Percentiles rank a stretch among this genome's conserved stretches.
phyloP scores from a whole-genome alignment of 2,888 invertebrate species.

The Morpho achilles region DNA sequence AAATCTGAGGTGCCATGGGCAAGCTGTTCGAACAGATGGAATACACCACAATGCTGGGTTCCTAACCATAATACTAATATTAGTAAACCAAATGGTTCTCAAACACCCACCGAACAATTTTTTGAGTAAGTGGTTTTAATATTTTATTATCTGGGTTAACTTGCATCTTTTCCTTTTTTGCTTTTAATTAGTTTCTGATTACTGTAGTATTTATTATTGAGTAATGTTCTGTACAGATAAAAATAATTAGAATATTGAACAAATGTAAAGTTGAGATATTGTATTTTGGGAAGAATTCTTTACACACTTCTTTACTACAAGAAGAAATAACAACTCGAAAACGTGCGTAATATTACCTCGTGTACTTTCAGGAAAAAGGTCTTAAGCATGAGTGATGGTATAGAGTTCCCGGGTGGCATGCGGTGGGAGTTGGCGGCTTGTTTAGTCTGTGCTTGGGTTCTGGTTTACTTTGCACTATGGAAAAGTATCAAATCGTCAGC shows the following conservation, averaged over 20 bases:
- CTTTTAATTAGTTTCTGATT: too few species aligned
- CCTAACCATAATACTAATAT: conserved; percentile 78
- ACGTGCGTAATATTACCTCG: background rate
- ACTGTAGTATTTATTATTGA: too few species aligned
- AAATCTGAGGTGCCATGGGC: conserved; percentile 94
- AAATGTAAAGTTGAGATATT: too few species aligned
- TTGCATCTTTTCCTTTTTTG: too few species aligned
- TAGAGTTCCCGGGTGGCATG: conserved; percentile 89
- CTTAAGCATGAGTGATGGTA: conserved; percentile 89
- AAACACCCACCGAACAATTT: conserved; percentile 94
- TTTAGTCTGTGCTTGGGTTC: conserved; percentile 93
- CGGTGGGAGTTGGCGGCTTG: conserved; percentile 95
- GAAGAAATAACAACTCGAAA: too few species aligned
- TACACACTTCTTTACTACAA: too few species aligned
- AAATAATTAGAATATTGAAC: too few species aligned
- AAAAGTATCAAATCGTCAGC: conserved; percentile 97
- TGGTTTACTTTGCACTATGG: conserved; percentile 97
- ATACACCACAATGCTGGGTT: conserved; percentile 90
- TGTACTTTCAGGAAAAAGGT: conserved; percentile 87
- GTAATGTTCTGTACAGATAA: too few species aligned
- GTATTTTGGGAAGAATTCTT: too few species aligned
- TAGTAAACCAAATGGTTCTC: conserved; percentile 82
- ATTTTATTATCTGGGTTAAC: background rate
- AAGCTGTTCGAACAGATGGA: conserved; percentile 92
- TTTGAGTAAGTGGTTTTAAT: conserved; percentile 85